Conservation (phyloP, 2,888 invertebrate genomes). For the Eutolmus rufibarbis region DNA sequence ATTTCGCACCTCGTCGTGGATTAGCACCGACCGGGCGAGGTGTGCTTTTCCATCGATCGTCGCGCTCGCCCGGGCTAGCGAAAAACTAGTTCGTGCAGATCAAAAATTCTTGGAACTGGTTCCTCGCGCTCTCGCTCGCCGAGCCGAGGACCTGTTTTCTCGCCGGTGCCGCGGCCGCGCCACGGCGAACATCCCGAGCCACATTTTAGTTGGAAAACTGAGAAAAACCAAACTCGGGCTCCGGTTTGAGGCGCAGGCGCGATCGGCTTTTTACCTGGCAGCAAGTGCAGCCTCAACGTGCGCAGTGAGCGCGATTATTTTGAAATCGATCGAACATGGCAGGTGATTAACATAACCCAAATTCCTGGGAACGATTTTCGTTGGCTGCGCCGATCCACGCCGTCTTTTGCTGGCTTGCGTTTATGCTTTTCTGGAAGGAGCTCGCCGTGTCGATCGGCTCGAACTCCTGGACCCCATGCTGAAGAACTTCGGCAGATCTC, state of each 20-base stretch:
- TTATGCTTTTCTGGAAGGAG: constrained; percentile 7
- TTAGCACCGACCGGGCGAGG: background rate
- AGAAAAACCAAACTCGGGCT: background rate
- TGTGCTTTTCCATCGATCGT: background rate
- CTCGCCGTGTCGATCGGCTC: background rate
- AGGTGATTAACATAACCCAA: constrained; percentile 43
- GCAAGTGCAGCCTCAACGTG: background rate
- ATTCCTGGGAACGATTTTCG: constrained; percentile 12
- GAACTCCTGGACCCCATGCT: background rate
- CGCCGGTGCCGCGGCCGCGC: background rate
- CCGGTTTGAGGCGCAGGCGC: background rate
- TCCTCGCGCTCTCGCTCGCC: background rate
- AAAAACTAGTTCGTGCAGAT: constrained; percentile 24
- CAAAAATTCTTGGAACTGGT: constrained; percentile 23
- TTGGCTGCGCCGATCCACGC: background rate
- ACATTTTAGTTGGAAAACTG: constrained; percentile 5
- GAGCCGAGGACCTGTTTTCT: background rate
- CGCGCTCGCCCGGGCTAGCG: background rate
- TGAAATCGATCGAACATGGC: constrained; percentile 43
- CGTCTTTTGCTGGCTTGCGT: background rate
- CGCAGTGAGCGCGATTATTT: background rate
- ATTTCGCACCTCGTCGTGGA: constrained; percentile 5
- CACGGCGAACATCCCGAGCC: background rate
- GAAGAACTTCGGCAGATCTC: background rate
- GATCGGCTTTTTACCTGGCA: background rate